These are phyloP conservation scores for Catagonus wagneri DNA, from an alignment of 2,113 vertebrate species.

Conservation along the genomic window DNA sequence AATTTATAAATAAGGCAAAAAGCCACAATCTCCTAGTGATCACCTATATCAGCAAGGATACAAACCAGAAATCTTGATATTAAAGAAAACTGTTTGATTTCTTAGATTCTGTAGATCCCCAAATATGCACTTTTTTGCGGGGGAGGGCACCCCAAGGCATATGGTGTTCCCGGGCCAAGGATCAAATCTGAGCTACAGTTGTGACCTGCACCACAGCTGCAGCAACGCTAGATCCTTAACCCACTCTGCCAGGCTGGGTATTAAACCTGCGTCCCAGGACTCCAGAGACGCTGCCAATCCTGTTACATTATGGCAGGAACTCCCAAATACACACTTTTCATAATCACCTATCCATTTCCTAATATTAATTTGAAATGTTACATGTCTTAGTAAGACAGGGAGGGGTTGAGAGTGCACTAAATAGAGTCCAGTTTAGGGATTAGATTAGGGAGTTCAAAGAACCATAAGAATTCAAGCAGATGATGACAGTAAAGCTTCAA, in stretches of 20 bases:
- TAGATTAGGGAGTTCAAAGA: background rate
- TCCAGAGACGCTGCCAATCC: too few species aligned
- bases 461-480: background rate
- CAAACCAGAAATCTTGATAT: background rate
- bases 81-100: background rate
- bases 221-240: too few species aligned
- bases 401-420: background rate
- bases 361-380: background rate
- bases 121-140: background rate
- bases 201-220: too few species aligned
- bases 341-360: background rate
- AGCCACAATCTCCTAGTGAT: background rate
- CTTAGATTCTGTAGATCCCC: background rate
- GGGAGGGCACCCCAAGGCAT: too few species aligned
- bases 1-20: conserved; percentile 14
- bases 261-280: too few species aligned
- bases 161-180: too few species aligned
- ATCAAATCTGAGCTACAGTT: too few species aligned
- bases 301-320: too few species aligned
- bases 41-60: background rate
- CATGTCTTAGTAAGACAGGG: background rate
- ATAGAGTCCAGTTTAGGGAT: background rate
- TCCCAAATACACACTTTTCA: background rate
- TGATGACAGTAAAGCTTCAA: background rate
- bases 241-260: too few species aligned